Conservation (phyloP, 2,797 vertebrate species). For the Myiotriccus ornatus region DNA sequence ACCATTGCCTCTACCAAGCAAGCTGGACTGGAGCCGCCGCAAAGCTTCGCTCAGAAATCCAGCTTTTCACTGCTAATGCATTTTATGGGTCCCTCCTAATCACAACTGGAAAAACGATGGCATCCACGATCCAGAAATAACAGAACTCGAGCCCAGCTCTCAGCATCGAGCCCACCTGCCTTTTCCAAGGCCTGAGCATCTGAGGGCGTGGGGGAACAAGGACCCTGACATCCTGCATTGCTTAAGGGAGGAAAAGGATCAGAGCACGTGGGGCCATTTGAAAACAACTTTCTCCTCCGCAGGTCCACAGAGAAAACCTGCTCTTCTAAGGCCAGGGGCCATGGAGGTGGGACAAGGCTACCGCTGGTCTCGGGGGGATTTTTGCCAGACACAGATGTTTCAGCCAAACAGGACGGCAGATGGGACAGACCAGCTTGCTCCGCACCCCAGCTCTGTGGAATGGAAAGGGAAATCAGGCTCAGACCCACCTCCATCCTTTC, state of each 20-base stretch:
- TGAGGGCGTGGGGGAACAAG: neutral
- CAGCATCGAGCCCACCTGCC: conserved; percentile 49
- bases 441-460: neutral
- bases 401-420: neutral
- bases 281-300: neutral
- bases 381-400: neutral
- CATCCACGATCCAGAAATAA: conserved; percentile 64
- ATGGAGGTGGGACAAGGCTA: neutral
- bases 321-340: neutral
- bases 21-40: neutral
- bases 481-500: conserved; percentile 9
- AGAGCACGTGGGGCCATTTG: neutral
- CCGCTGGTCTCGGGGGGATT: neutral
- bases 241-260: neutral
- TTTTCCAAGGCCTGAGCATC: conserved; percentile 44
- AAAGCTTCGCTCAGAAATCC: conserved; percentile 25
- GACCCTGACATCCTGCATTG: neutral
- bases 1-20: neutral
- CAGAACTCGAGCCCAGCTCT: conserved; percentile 36
- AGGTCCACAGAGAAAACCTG: neutral
- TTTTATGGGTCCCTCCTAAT: conserved; percentile 67
- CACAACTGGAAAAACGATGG: conserved; percentile 63
- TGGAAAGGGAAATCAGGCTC: neutral
- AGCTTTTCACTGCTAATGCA: conserved; percentile 37
- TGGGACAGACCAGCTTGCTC: neutral